Evolutionary conservation across 2,113 vertebrate species (phyloP).

Genomic region (Pteropus alecto): DNA sequence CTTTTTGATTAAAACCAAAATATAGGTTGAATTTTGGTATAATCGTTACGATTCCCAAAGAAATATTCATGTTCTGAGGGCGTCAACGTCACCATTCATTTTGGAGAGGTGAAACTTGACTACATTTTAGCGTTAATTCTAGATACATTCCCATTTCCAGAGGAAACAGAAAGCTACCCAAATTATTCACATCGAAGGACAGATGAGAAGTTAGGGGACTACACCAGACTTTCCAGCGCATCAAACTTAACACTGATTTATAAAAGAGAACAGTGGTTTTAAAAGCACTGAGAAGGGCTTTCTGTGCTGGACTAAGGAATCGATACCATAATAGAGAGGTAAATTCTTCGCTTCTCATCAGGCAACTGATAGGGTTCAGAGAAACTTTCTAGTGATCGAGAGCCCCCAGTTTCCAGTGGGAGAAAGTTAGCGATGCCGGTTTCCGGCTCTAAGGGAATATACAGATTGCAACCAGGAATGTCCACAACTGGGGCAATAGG

Average conservation of each 20-base stretch:
- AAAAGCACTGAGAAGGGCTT: not conserved
- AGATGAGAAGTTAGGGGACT: not conserved
- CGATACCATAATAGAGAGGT: not conserved
- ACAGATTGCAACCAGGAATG: not conserved
- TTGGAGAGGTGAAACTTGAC: not conserved
- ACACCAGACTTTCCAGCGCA: not conserved
- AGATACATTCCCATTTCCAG: not conserved
- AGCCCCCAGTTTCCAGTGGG: not conserved
- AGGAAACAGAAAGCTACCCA: not conserved
- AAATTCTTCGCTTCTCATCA: not conserved
- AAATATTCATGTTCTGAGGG: not conserved
- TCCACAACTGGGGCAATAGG: slow-evolving; percentile 43
- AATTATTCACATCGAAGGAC: not conserved
- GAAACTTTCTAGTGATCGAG: not conserved
- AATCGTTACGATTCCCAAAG: not conserved
- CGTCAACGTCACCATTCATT: not conserved
- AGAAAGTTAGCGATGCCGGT: not conserved
- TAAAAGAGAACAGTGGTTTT: not conserved
- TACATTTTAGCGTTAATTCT: not conserved
- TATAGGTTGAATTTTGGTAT: not conserved
- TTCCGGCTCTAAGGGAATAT: not conserved
- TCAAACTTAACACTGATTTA: not conserved
- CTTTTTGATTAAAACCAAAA: not conserved
- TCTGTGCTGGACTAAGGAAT: not conserved
- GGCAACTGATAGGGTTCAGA: not conserved